Conservation (phyloP, 2,888 invertebrate species). For the Platycnemis pennipes region DNA sequence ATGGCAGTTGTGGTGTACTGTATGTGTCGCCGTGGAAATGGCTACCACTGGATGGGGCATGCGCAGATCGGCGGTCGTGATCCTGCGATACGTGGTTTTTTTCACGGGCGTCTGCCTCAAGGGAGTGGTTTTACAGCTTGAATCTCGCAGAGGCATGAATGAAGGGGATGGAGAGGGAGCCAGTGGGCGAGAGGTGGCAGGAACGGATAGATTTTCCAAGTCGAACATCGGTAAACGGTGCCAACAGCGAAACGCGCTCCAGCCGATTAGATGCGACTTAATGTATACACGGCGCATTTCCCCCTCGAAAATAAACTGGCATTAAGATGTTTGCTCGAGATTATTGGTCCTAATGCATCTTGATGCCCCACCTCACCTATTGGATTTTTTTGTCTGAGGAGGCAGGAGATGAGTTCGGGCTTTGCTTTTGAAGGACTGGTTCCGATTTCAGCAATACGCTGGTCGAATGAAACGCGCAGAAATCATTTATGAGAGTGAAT, state of each 20-base stretch:
- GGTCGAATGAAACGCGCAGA: background rate
- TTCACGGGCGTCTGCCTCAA: background rate
- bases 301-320: background rate
- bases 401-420: background rate
- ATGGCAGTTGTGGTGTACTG: background rate
- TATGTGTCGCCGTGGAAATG: slow-evolving; percentile 19
- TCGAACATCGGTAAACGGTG: background rate
- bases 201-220: slow-evolving; percentile 41
- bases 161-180: background rate
- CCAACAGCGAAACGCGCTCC: slow-evolving; percentile 19
- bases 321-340: background rate
- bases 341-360: slow-evolving; percentile 22
- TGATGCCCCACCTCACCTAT: background rate
- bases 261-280: background rate
- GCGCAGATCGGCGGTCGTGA: slow-evolving; percentile 29
- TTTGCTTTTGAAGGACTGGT: background rate
- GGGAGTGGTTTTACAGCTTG: slow-evolving; percentile 34
- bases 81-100: slow-evolving; percentile 39
- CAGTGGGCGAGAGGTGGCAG: background rate
- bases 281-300: background rate
- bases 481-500: background rate
- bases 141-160: background rate
- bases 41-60: slow-evolving; percentile 53
- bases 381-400: background rate
- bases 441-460: background rate